Base-by-base conservation (phyloP, 2,888 invertebrate species). In the Malthinus seriepunctatus region DNA sequence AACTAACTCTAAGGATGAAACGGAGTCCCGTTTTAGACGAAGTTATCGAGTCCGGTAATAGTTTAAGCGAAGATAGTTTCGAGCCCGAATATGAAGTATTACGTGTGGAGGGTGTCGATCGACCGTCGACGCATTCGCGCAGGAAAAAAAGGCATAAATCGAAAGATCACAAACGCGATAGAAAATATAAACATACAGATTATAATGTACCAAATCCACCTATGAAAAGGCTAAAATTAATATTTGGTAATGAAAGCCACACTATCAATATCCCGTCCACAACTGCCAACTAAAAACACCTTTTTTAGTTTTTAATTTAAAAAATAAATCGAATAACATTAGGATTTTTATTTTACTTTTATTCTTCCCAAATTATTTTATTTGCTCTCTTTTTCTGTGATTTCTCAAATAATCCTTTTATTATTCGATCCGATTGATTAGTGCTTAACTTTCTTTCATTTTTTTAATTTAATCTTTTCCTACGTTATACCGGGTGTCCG, bases 161-260 rank as follows among this genome's bases (percentile, higher is more conserved):
- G 3, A 83, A 83, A 69, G 81, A 82, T 60, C 76, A 78, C 54
- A 77, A 75, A 56, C 68, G 74, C 39, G 77, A 76, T 15, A 69
- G 76, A 46, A 69, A 72, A 59, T 61, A 71, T 53, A 77, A 73
- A 67, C 71, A 71, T 33, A 64, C 67, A 39, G 83, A 81, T 67
- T 81, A 81, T 63, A 77, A 81, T 74, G 80, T 80, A 76, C 84
- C 84, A 66, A 83, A 86, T 71, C 89, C 88, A 64, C 87, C 89
- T 49, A 89, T 90, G 85, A 95, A 94, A 80, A 86, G 94, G 73
- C 82, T 95, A 76, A 86, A 91, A 73, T 83, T 95, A 73, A 93
- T 92, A 72, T 90, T 94, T 73, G 93, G 94, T 69, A 92, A 93
- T 77, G 94, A 94, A 78, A 90, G 91, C 74, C 90, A 88, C 75